Evolutionary conservation across 2,113 vertebrate genomes (phyloP).

Genomic region (Globicephala melas): DNA sequence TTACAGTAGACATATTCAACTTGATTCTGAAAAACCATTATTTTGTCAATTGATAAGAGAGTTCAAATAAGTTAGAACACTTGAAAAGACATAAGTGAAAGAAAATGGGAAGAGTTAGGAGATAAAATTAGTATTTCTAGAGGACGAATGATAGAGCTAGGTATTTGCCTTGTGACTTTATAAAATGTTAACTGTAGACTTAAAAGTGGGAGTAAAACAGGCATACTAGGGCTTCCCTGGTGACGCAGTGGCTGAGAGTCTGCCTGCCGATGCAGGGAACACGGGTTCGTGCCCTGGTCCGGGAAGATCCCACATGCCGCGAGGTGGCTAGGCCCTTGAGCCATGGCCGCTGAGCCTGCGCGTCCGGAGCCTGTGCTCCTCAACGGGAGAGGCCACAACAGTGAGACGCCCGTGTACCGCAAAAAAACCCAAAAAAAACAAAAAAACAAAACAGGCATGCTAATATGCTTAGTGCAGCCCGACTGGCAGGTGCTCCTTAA

Average conservation of each 20-base stretch:
- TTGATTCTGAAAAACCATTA: slow-evolving; percentile 1
- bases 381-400: no score
- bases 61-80: background rate
- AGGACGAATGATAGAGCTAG: background rate
- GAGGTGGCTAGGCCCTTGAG: no score
- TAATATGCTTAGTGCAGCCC: background rate
- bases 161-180: background rate
- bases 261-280: no score
- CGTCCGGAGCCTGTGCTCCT: no score
- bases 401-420: no score
- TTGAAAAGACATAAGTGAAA: background rate
- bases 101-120: background rate
- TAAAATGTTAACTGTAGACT: background rate
- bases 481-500: background rate
- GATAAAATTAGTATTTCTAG: slow-evolving; percentile 5
- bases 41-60: slow-evolving; percentile 7
- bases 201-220: background rate
- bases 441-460: background rate
- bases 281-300: no score
- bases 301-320: no score
- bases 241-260: no score
- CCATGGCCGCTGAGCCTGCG: no score
- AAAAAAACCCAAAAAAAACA: no score
- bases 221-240: background rate
- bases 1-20: background rate